These are phyloP conservation scores for Automeris io DNA, from an alignment of 2,888 invertebrate species.

Conservation along the genomic window DNA sequence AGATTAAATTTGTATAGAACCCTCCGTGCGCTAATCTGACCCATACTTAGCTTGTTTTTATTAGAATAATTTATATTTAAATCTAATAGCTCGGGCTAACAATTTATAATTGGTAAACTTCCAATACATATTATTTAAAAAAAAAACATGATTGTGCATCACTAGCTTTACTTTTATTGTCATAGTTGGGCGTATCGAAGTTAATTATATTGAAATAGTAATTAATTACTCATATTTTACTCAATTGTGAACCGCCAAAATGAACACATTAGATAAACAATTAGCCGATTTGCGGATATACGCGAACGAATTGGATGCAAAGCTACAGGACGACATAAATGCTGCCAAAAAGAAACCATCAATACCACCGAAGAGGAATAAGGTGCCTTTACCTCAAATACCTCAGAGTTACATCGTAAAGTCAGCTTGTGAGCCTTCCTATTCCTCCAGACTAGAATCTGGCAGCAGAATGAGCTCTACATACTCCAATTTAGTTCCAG, in stretches of 20 bases:
- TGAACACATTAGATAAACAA: conserved; percentile 69
- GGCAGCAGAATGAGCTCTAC: conserved; percentile 67
- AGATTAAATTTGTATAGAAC: too few species aligned
- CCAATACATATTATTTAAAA: too few species aligned
- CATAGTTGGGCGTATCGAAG: conserved; percentile 24
- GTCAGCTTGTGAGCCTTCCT: conserved; percentile 85
- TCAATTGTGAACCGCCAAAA: conserved; percentile 19
- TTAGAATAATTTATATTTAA: too few species aligned
- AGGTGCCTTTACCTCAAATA: conserved; percentile 76
- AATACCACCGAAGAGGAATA: conserved; percentile 68
- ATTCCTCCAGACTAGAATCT: conserved; percentile 82
- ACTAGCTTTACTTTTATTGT: too few species aligned
- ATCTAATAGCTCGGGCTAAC: too few species aligned
- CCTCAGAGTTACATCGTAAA: conserved; percentile 87
- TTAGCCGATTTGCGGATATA: conserved; percentile 67
- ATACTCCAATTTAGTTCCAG: conserved; percentile 69
- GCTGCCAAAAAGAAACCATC: conserved; percentile 65
- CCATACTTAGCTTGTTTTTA: too few species aligned
- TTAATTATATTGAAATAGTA: neutral
- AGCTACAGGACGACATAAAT: conserved; percentile 69
- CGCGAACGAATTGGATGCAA: conserved; percentile 68
- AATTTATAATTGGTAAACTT: too few species aligned
- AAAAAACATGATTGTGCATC: too few species aligned
- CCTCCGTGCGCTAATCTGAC: too few species aligned
- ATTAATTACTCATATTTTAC: neutral